Evolutionary conservation across 1,140 invertebrate species (phyloP).

Genomic region (Zaprionus nigranus): DNA sequence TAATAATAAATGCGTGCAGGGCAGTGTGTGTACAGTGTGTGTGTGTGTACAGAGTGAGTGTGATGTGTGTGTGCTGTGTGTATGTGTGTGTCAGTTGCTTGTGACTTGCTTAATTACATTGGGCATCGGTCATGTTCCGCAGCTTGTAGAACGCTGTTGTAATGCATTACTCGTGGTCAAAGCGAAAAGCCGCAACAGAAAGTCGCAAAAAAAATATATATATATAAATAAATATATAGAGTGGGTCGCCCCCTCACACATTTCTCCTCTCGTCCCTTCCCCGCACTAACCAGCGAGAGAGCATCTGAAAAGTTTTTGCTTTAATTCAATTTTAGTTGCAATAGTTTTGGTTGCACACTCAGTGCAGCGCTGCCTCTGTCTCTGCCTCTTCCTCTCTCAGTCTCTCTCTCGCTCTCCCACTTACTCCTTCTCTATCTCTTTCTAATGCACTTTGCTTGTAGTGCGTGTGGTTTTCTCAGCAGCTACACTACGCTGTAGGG

Average conservation of each 20-base stretch:
- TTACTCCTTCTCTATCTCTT: constrained; percentile 23
- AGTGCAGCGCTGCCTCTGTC: neutral
- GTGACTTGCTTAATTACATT: constrained; percentile 78
- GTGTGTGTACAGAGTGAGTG: neutral
- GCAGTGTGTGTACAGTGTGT: constrained; percentile 10
- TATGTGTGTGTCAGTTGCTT: constrained; percentile 58
- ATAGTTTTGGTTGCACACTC: constrained; percentile 60
- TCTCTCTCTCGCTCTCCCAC: neutral
- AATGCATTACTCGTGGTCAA: constrained; percentile 76
- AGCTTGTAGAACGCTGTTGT: constrained; percentile 57
- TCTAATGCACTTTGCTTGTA: constrained; percentile 78
- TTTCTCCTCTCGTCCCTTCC: neutral
- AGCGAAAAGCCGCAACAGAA: constrained; percentile 55
- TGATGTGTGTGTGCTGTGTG: constrained; percentile 32
- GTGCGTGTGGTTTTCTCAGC: constrained; percentile 41
- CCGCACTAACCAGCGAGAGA: constrained; percentile 7
- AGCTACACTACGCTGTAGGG: neutral
- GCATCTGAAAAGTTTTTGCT: constrained; percentile 66
- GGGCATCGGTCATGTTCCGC: constrained; percentile 51
- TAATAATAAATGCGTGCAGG: constrained; percentile 57
- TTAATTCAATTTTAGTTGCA: constrained; percentile 76
- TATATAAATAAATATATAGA: constrained; percentile 7
- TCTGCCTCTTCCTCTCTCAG: too few relatives aligned
- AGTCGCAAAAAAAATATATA: constrained; percentile 8
- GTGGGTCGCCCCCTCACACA: neutral